Percentiles rank a stretch among this genome's conserved stretches.
Evolutionary conservation across 2,888 invertebrate species (phyloP).

Genomic region (Nemoura dubitans): DNA sequence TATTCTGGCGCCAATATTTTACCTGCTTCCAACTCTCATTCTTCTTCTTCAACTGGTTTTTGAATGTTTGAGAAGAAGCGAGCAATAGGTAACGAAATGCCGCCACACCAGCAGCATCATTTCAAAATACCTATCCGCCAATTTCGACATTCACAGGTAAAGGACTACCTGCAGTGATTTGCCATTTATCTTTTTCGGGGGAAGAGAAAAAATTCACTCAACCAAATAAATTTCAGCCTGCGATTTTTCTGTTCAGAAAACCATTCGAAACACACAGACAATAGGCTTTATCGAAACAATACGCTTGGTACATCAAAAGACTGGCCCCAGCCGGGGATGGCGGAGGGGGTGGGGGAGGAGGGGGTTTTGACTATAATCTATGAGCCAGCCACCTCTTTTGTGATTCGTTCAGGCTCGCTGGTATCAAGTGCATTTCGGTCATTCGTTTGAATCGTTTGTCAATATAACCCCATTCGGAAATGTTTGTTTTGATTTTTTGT

Average conservation of each 20-base stretch:
- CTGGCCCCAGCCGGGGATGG: too few species aligned
- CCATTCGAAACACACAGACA: slow-evolving; percentile 35
- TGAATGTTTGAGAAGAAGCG: slow-evolving; percentile 8
- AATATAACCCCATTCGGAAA: too few species aligned
- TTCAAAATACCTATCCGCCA: slow-evolving; percentile 1
- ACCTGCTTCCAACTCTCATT: slow-evolving; percentile 7
- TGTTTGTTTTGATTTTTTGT: not conserved
- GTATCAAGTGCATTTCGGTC: not conserved
- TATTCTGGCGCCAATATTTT: not conserved
- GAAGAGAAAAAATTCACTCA: slow-evolving; percentile 4
- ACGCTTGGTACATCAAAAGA: not conserved
- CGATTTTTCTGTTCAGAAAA: not conserved
- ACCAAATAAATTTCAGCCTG: not conserved
- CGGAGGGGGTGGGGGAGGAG: not conserved
- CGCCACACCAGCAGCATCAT: not conserved
- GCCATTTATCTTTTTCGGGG: slow-evolving; percentile 8
- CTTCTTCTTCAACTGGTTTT: slow-evolving; percentile 1
- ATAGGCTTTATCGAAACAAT: slow-evolving; percentile 16
- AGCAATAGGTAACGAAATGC: too few species aligned
- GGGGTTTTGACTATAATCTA: too few species aligned
- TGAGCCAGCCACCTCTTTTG: not conserved
- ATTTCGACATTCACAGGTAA: not conserved
- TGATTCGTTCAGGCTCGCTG: not conserved
- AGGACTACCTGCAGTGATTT: slow-evolving; percentile 18
- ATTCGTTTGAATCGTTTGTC: not conserved